Percentiles rank a stretch among this genome's conserved stretches.
Evolutionary conservation across 2,113 vertebrate genomes (phyloP).

Genomic region (Athene cunicularia): DNA sequence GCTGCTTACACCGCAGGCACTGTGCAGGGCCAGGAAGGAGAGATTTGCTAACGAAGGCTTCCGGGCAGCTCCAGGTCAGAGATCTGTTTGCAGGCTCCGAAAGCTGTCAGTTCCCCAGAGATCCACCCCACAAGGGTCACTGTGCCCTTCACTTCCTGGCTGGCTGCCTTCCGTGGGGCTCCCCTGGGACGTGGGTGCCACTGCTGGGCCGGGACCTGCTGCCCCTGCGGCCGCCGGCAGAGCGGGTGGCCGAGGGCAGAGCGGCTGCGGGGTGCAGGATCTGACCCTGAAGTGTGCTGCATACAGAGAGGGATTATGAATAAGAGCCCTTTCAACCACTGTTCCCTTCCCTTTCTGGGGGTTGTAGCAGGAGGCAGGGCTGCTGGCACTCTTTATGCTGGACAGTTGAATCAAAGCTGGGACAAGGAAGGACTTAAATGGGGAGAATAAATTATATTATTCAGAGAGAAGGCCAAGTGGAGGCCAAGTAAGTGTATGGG

Average conservation of each 20-base stretch:
- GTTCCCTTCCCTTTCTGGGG: neutral
- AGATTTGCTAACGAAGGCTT: neutral
- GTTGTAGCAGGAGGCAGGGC: neutral
- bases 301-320: neutral
- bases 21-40: rapidly evolving
- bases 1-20: neutral
- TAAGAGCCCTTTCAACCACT: neutral
- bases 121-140: neutral
- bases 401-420: neutral
- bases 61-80: neutral
- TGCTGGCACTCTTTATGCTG: neutral
- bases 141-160: neutral
- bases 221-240: neutral
- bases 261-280: neutral
- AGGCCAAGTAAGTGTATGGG: neutral
- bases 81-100: rapidly evolving
- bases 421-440: neutral
- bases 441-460: neutral
- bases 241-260: neutral
- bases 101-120: rapidly evolving
- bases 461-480: neutral
- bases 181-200: neutral
- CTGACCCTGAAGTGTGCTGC: rapidly evolving
- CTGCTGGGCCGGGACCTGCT: rapidly evolving
- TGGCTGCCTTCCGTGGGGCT: neutral